phyloP scores from a whole-genome alignment of 2,888 invertebrate genomes.

The Drosophila anomelani region DNA sequence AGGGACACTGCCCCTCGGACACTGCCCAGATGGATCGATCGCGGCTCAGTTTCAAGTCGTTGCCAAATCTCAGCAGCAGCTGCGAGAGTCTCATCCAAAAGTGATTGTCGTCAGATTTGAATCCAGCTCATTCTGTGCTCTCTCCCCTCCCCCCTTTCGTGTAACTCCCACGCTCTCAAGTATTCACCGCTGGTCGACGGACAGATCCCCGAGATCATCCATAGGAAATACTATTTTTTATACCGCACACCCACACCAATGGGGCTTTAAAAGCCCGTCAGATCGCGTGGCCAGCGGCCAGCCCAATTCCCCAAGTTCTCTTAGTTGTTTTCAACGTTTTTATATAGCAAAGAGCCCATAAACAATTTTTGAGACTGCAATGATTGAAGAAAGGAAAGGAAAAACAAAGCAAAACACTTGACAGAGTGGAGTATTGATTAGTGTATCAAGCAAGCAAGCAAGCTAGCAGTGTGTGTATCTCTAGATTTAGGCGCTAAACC shows the following conservation, averaged over 20 bases:
- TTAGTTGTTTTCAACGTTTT: conserved; percentile 27
- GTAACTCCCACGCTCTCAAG: conserved; percentile 37
- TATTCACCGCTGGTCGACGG: conserved; percentile 46
- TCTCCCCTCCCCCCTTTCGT: conserved; percentile 6
- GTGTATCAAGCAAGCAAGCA: conserved; percentile 29
- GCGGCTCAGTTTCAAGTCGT: conserved; percentile 86
- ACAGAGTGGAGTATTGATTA: conserved; percentile 29
- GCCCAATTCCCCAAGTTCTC: conserved; percentile 10
- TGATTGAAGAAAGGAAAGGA: conserved; percentile 30
- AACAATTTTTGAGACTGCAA: conserved; percentile 80
- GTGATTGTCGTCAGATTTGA: conserved; percentile 50
- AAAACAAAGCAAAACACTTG: conserved; percentile 22
- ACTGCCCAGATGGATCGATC: conserved; percentile 68
- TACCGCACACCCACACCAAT: conserved; percentile 35
- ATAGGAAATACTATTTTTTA: conserved; percentile 44
- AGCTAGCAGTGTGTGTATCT: conserved; percentile 21
- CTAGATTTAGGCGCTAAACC: conserved; percentile 49
- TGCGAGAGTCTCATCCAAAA: conserved; percentile 87
- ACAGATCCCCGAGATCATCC: conserved; percentile 32
- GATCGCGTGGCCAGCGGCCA: conserved; percentile 25
- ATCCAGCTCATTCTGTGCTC: conserved; percentile 10
- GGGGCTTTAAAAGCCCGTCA: conserved; percentile 34
- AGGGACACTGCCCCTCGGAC: conserved; percentile 39
- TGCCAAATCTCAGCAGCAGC: conserved; percentile 90
- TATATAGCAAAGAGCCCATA: conserved; percentile 60